Conservation (phyloP, 2,888 invertebrate genomes). For the Epinotia bilunana region DNA sequence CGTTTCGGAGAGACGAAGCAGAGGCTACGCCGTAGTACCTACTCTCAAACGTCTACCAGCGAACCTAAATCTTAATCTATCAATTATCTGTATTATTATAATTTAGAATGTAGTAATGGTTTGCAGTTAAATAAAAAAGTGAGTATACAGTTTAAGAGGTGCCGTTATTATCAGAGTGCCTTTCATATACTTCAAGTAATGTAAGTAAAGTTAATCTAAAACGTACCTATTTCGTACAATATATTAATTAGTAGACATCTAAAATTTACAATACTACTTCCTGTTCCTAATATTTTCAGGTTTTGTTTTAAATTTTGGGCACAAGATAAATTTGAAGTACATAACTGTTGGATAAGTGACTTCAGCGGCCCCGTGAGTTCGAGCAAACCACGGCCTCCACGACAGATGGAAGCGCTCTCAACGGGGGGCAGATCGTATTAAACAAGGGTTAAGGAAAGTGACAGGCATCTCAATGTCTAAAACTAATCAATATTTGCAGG, state of each 20-base stretch:
- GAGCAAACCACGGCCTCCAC: not conserved
- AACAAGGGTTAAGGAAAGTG: conserved; percentile 1
- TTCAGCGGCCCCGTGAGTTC: not conserved
- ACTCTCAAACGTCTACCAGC: conserved; percentile 61
- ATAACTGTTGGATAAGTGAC: not conserved
- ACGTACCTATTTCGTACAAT: conserved; percentile 49
- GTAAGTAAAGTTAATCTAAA: conserved; percentile 49
- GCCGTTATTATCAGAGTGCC: conserved; percentile 55
- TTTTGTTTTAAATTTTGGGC: conserved; percentile 21
- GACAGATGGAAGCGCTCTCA: not conserved
- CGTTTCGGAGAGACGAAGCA: conserved; percentile 74
- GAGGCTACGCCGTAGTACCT: conserved; percentile 59
- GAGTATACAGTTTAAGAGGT: conserved; percentile 59
- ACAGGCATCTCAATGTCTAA: not conserved
- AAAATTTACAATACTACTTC: conserved; percentile 52
- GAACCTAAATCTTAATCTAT: conserved; percentile 54
- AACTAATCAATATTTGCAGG: conserved; percentile 22
- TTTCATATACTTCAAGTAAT: conserved; percentile 46
- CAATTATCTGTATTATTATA: conserved; percentile 46
- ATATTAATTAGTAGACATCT: conserved; percentile 46
- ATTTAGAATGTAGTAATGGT: conserved; percentile 50
- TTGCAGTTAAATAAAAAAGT: conserved; percentile 58
- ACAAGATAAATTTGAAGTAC: conserved; percentile 18
- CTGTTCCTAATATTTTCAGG: conserved; percentile 24
- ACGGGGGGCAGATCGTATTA: not conserved